Evolutionary conservation across 23 tunicate genomes (phyloP), one percentile per base, ranked within the genome.

Genomic region (Pegea sp.): DNA sequence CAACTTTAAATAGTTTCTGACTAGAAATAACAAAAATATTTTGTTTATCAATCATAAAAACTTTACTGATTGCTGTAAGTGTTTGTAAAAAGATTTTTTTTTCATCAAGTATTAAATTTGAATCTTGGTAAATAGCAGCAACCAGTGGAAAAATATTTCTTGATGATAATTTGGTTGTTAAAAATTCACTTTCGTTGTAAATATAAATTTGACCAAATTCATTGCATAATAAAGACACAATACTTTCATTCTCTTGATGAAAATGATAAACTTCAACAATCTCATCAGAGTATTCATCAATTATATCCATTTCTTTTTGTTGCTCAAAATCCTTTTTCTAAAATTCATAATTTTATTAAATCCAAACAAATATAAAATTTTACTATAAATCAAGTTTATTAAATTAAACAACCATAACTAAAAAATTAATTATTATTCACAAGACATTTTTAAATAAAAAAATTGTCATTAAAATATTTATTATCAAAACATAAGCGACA

Each of bases 241-340:
- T 38, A 11, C 16, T 38, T 38, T 16, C 46, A 38, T 38, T 16
- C 16, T 38, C 16, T 8, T 38, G 13, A 38, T 38, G 46, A 16
- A 8, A 38, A 38, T 38, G 46, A 38, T 16, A 38, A 38, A 16
- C 46, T 38, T 38, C 46, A 8, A 8, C 46, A 16, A 38, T 38
- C 16, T 38, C 16, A 11, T 38, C 46, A 8, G 46, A 16, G 16
- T 8, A 38, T 16, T 38, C 46, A 38, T 38, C 46, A 38, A 38
- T 38, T 38, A 38, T 38, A 8, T 38, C 46, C 46, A 38, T 38
- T n/a, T n/a, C n/a, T n/a, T n/a, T n/a, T n/a, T n/a, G n/a, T n/a
- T n/a, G n/a, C n/a, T n/a, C n/a, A n/a, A n/a, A n/a, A n/a, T n/a
- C n/a, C n/a, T n/a, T n/a, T n/a, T n/a, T n/a, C n/a, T n/a, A n/a